These are phyloP conservation scores for Formica aserva DNA, from an alignment of 2,888 invertebrate species.

Conservation along the genomic window DNA sequence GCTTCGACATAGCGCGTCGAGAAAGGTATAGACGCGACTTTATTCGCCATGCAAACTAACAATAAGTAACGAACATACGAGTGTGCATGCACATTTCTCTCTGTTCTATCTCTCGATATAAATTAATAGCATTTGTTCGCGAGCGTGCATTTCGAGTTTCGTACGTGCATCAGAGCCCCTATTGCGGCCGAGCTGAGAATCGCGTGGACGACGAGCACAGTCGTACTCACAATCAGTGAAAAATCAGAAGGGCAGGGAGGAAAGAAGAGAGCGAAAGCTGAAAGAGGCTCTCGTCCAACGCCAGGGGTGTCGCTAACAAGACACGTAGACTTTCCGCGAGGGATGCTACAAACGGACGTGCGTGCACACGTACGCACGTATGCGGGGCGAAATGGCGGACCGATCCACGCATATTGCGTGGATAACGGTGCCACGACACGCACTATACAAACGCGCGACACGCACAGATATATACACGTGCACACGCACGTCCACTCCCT, in stretches of 20 bases:
- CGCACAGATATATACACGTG: conserved; percentile 19
- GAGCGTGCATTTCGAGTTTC: conserved; percentile 28
- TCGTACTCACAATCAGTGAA: conserved; percentile 36
- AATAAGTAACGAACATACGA: conserved; percentile 72
- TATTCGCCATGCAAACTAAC: conserved; percentile 65
- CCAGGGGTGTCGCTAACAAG: conserved; percentile 86
- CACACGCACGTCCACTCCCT: conserved; percentile 78
- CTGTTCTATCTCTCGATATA: conserved; percentile 76
- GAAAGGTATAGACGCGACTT: conserved; percentile 59
- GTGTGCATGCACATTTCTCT: conserved; percentile 73
- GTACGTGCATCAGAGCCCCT: conserved; percentile 42
- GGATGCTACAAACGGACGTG: conserved; percentile 76
- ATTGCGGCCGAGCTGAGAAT: conserved; percentile 41
- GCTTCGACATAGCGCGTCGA: not conserved
- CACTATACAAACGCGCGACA: conserved; percentile 23
- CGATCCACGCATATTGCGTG: conserved; percentile 66
- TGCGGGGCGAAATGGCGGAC: not conserved
- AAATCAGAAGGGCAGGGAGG: conserved; percentile 44
- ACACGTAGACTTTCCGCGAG: conserved; percentile 81
- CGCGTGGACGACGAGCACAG: conserved; percentile 33
- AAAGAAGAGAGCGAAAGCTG: conserved; percentile 61
- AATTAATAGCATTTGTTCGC: conserved; percentile 76
- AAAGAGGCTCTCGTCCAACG: conserved; percentile 84
- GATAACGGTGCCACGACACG: conserved; percentile 67
- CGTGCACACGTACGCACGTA: conserved; percentile 65